These are phyloP conservation scores for Ammodytes dubius DNA, from an alignment of 2,113 vertebrate genomes.

Conservation along the genomic window DNA sequence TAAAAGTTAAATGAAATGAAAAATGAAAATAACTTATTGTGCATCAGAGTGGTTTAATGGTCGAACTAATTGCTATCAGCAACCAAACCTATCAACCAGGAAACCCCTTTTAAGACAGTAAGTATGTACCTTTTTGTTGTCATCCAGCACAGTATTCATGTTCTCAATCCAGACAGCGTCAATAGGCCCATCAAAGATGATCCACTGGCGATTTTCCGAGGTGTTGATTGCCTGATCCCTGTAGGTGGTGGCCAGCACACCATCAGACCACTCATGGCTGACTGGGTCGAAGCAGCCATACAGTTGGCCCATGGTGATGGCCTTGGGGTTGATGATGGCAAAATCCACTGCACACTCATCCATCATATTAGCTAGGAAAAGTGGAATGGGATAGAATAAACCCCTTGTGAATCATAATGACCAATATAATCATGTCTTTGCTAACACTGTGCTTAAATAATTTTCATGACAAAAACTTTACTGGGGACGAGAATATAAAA, in stretches of 20 bases:
- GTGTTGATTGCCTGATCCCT: slow-evolving; percentile 89
- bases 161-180: slow-evolving; percentile 98
- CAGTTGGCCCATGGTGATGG: slow-evolving; percentile 93
- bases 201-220: slow-evolving; percentile 91
- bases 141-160: slow-evolving; percentile 96
- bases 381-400: slow-evolving; percentile 3
- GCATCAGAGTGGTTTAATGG: neutral
- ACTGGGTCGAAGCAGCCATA: slow-evolving; percentile 93
- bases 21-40: neutral
- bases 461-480: neutral
- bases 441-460: too few relatives aligned
- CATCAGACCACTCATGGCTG: slow-evolving; percentile 95
- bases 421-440: neutral
- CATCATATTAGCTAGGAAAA: slow-evolving; percentile 83
- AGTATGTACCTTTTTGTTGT: slow-evolving; percentile 92
- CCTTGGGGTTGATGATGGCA: slow-evolving; percentile 92
- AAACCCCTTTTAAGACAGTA: neutral
- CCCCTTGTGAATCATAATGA: neutral
- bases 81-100: neutral
- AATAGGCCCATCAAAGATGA: slow-evolving; percentile 96
- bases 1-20: too few relatives aligned
- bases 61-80: neutral
- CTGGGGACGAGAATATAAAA: neutral
- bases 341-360: slow-evolving; percentile 92
- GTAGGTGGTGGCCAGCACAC: slow-evolving; percentile 90